Base-by-base conservation (phyloP, 2,113 vertebrate genomes). In the Carettochelys insculpta region DNA sequence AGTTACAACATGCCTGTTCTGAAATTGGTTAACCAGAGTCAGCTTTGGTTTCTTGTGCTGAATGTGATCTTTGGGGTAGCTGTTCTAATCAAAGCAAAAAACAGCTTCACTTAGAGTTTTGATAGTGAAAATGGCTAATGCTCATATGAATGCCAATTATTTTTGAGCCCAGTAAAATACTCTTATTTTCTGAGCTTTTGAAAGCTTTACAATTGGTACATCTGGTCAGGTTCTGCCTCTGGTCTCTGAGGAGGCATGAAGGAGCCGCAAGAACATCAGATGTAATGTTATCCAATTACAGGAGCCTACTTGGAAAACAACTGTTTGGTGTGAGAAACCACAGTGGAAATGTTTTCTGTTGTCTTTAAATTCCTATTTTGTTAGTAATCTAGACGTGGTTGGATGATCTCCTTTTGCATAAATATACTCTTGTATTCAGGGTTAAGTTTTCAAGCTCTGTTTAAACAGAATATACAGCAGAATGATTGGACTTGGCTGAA, bases 1-100 rank as follows among this genome's bases (percentile, higher is more conserved):
- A 14, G 48, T 93, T 90, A 51, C 1, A 0, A 43, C 83, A 82
- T 41, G 80, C 4, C 16, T 0, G 0, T 79, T 77, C 16, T 73
- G 71, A 73, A 73, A 73, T 45, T 75, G 11, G 71, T 75, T 75
- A 75, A 75, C 71, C 41, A 75, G 71, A 54, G 47, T 77, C 86
- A 80, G 50, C 76, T 68, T 4, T 0, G 0, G n/a, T 34, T 47
- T 50, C 50, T 51, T 2, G 45, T 43, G 83, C 41, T 1, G 54
- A 79, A 86, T 0, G 2, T 6, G 83, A 31, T 77, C 71, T 38
- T 71, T 17, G 3, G 11, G 0, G 41, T 61, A 38, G 34, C 86
- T 0, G 11, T 38, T 75, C 56, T 68, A 5, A 11, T 50, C 1
- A 0, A 5, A 73, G 53, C n/a, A 4, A 6, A 27, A 34, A 47